These are phyloP conservation scores for Manduca sexta DNA, from an alignment of 1,140 invertebrate species.

Conservation along the genomic window DNA sequence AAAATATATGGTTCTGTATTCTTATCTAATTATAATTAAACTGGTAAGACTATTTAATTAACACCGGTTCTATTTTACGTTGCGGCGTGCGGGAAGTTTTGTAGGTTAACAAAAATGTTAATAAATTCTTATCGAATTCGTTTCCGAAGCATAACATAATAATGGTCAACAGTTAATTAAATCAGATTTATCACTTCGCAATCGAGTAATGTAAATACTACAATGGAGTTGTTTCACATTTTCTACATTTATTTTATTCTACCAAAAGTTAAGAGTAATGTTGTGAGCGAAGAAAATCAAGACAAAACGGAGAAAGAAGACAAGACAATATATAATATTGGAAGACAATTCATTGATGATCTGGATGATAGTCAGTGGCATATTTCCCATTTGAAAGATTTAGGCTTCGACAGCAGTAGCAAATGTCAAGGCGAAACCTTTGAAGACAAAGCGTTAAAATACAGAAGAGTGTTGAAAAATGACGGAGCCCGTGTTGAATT, in stretches of 20 bases:
- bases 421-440: slow-evolving; percentile 30
- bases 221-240: not conserved
- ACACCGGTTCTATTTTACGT: too few species aligned
- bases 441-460: slow-evolving; percentile 28
- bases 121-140: not conserved
- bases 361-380: slow-evolving; percentile 42
- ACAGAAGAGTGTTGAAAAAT: slow-evolving; percentile 31
- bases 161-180: not conserved
- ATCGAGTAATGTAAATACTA: not conserved
- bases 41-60: too few species aligned
- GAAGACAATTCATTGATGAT: slow-evolving; percentile 29
- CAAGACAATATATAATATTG: too few species aligned
- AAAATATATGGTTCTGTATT: too few species aligned
- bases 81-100: too few species aligned
- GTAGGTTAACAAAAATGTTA: too few species aligned
- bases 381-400: slow-evolving; percentile 33
- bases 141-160: not conserved
- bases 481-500: slow-evolving; percentile 39
- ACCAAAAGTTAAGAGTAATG: not conserved
- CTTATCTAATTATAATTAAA: too few species aligned
- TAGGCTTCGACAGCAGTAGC: slow-evolving; percentile 16
- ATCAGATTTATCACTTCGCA: not conserved
- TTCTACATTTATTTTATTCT: not conserved
- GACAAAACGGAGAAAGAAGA: slow-evolving; percentile 6
- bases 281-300: slow-evolving; percentile 12